Conservation (phyloP, 2,113 vertebrate species). For the Geococcyx californianus region DNA sequence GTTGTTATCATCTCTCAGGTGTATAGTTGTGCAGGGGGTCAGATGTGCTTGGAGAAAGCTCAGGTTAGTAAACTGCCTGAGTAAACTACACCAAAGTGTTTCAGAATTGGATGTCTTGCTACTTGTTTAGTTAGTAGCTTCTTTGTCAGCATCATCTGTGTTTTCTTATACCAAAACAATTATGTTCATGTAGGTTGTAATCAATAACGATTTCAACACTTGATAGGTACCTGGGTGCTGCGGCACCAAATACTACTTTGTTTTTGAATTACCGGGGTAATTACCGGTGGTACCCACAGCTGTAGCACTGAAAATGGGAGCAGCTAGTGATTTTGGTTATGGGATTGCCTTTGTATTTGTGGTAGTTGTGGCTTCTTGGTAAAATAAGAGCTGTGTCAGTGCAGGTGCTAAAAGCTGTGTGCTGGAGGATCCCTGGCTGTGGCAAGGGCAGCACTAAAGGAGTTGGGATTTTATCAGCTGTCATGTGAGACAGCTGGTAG, state of each 20-base stretch:
- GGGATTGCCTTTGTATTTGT: neutral
- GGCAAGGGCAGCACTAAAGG: neutral
- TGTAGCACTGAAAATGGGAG: neutral
- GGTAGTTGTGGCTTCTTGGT: too few species aligned
- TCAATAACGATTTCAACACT: fast-evolving
- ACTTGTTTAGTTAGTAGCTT: neutral
- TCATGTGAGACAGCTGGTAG: too few species aligned
- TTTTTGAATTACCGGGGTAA: neutral
- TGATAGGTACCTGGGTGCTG: neutral
- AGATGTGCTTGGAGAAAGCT: neutral
- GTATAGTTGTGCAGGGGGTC: neutral
- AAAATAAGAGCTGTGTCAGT: fast-evolving
- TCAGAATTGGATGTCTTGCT: neutral
- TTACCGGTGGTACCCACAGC: neutral
- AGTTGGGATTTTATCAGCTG: neutral
- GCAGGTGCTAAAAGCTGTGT: neutral
- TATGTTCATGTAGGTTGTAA: neutral
- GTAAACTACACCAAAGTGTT: neutral
- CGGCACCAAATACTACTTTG: too few species aligned
- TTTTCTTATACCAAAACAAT: neutral
- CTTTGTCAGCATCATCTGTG: neutral
- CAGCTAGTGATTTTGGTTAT: too few species aligned
- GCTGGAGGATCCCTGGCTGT: neutral
- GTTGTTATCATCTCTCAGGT: neutral
- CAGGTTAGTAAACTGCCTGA: neutral